phyloP scores from a whole-genome alignment of 2,113 vertebrate genomes.

The Polypterus senegalus region DNA sequence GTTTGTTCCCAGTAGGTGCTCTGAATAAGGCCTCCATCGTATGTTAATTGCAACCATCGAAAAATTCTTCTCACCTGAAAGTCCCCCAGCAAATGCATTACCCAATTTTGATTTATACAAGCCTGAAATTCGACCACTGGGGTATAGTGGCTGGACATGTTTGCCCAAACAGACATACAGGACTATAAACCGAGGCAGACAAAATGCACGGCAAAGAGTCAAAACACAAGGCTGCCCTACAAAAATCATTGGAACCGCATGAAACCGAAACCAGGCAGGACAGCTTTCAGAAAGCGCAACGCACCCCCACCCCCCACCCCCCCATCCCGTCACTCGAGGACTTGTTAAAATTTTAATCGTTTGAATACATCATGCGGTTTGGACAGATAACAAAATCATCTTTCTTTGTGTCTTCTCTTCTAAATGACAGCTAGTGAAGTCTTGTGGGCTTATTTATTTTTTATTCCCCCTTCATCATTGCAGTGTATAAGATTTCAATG shows the following conservation, averaged over 20 bases:
- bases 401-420: slow-evolving; percentile 42
- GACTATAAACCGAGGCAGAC: slow-evolving; percentile 24
- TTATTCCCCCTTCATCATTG: slow-evolving; percentile 33
- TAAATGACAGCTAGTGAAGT: slow-evolving; percentile 33
- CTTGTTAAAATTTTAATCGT: slow-evolving; percentile 71
- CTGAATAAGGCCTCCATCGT: too few relatives aligned
- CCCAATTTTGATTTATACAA: too few relatives aligned
- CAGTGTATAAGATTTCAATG: slow-evolving; percentile 40
- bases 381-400: slow-evolving; percentile 49
- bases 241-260: slow-evolving; percentile 51
- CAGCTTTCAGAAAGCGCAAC: slow-evolving; percentile 31
- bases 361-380: slow-evolving; percentile 61
- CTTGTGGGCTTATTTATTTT: slow-evolving; percentile 27
- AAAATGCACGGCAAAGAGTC: slow-evolving; percentile 35
- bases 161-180: too few relatives aligned
- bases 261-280: slow-evolving; percentile 48
- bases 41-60: too few relatives aligned
- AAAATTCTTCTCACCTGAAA: too few relatives aligned
- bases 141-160: too few relatives aligned
- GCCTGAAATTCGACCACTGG: too few relatives aligned
- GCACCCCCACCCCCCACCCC: too few relatives aligned
- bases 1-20: too few relatives aligned
- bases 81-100: too few relatives aligned
- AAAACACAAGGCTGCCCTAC: slow-evolving; percentile 44
- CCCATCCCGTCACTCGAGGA: slow-evolving; percentile 50